Conservation (phyloP, 1,140 invertebrate genomes). For the Drosophila sp. region DNA sequence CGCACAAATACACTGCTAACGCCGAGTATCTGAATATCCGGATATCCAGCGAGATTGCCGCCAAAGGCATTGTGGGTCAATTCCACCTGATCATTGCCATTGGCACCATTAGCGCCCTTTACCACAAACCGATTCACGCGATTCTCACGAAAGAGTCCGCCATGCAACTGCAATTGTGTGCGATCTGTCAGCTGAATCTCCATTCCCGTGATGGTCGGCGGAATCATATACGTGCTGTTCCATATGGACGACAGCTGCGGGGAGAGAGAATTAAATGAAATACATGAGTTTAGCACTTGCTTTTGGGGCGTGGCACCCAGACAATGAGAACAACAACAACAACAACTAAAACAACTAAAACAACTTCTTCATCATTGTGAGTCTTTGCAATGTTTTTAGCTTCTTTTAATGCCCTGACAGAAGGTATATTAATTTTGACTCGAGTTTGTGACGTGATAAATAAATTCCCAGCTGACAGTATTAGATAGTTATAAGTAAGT, state of each 20-base stretch:
- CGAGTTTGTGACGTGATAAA: too few species aligned
- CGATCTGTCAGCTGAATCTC: constrained; percentile 42
- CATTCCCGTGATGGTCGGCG: constrained; percentile 43
- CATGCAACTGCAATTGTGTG: constrained; percentile 51
- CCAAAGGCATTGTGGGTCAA: constrained; percentile 59
- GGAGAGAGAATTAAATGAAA: background rate
- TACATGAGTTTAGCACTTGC: background rate
- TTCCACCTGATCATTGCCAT: constrained; percentile 64
- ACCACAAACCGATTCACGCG: constrained; percentile 69
- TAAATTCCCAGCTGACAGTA: too few species aligned
- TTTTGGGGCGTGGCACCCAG: background rate
- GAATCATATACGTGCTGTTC: constrained; percentile 43
- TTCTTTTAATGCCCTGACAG: background rate
- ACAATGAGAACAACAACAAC: background rate
- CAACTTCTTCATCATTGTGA: background rate
- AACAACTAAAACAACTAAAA: background rate
- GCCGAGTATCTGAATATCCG: constrained; percentile 66
- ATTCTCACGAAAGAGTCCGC: constrained; percentile 63
- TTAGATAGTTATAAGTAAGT: too few species aligned
- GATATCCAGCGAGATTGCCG: constrained; percentile 70
- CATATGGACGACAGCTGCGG: constrained; percentile 51
- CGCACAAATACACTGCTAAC: constrained; percentile 54
- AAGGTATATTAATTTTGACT: background rate
- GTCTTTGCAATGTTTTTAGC: background rate
- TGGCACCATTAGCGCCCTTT: constrained; percentile 36